Conservation (phyloP, 2,113 vertebrate species). For the Cololabis saira region DNA sequence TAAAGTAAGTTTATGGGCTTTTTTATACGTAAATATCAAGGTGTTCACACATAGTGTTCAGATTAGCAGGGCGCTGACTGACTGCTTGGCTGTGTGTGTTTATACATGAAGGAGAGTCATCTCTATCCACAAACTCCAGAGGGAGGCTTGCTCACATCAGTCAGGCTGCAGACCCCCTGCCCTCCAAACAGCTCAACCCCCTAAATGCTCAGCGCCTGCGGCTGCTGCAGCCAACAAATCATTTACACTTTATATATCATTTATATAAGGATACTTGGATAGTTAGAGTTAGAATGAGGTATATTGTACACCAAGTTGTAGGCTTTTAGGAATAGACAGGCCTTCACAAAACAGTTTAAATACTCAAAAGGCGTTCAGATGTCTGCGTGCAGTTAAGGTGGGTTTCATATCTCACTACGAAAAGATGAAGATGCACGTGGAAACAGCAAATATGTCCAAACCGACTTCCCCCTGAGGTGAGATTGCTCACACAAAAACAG, state of each 20-base stretch:
- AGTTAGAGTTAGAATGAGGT: neutral
- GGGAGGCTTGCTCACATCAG: conserved; percentile 41
- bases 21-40: conserved; percentile 9
- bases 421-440: conserved; percentile 17
- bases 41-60: neutral
- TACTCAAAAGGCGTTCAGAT: conserved; percentile 64
- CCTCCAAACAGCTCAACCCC: conserved; percentile 63
- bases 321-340: conserved; percentile 62
- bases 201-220: conserved; percentile 38
- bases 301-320: conserved; percentile 57
- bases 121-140: conserved; percentile 46
- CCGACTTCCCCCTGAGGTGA: conserved; percentile 69
- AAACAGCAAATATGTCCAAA: neutral
- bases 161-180: conserved; percentile 52
- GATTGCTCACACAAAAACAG: conserved; percentile 44
- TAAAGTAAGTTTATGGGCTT: neutral
- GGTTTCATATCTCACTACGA: conserved; percentile 33
- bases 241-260: conserved; percentile 13
- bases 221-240: conserved; percentile 53
- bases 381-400: conserved; percentile 14
- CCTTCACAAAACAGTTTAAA: conserved; percentile 71
- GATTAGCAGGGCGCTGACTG: conserved; percentile 28
- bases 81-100: conserved; percentile 23
- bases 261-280: too few species aligned
- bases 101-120: conserved; percentile 36